Evolutionary conservation across 1,140 invertebrate genomes (phyloP).

Genomic region (Andricus grossulariae): DNA sequence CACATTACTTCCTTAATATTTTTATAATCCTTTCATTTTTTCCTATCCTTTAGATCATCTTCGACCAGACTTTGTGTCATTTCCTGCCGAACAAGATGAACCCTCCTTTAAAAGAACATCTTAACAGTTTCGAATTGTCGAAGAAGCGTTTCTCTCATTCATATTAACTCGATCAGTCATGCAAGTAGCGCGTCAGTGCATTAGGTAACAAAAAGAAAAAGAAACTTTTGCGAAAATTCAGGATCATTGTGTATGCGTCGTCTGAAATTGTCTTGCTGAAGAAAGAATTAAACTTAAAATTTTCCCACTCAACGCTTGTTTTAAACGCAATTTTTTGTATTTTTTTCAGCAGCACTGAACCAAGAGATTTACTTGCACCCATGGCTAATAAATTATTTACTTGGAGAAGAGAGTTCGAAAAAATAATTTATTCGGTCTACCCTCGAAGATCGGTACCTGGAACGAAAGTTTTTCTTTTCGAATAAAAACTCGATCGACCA

Average conservation of each 20-base stretch:
- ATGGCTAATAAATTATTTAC: slow-evolving; percentile 31
- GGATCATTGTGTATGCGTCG: slow-evolving; percentile 10
- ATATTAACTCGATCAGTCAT: no score
- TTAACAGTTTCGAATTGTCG: slow-evolving; percentile 38
- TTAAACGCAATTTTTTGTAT: slow-evolving; percentile 21
- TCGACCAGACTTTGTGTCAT: slow-evolving; percentile 41
- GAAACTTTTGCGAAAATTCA: not conserved
- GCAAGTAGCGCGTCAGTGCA: not conserved
- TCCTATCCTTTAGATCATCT: slow-evolving; percentile 45
- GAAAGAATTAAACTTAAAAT: not conserved
- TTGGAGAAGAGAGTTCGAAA: slow-evolving; percentile 19
- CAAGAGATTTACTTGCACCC: slow-evolving; percentile 31
- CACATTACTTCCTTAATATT: no score
- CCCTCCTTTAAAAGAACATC: slow-evolving; percentile 39
- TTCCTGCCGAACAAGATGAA: slow-evolving; percentile 43
- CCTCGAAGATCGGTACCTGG: slow-evolving; percentile 25
- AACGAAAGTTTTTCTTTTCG: slow-evolving; percentile 23
- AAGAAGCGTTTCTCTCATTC: no score
- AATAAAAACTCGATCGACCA: slow-evolving; percentile 3
- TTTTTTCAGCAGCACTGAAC: slow-evolving; percentile 28
- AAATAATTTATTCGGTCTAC: slow-evolving; percentile 27
- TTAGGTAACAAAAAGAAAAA: not conserved
- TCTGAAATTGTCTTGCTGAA: slow-evolving; percentile 2
- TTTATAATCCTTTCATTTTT: slow-evolving; percentile 26
- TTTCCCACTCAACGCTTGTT: slow-evolving; percentile 17